Evolutionary conservation across 2,888 invertebrate species (phyloP), one percentile per base, ranked within the genome.

Genomic region (Leptopterna dolabrata): DNA sequence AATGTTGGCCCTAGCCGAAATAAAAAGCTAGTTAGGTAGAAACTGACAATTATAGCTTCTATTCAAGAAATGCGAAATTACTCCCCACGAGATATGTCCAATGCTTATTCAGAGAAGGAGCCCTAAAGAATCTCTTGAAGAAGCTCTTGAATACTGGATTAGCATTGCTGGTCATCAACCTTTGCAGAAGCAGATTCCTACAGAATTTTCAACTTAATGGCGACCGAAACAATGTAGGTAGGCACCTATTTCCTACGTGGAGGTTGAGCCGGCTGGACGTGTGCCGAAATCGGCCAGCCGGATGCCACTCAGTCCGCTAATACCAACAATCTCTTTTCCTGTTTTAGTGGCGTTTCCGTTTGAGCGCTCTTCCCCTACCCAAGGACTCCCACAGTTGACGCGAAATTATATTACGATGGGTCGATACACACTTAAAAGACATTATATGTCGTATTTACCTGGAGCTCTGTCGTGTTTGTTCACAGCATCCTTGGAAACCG

Each of bases 401-500:
- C 19, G n/a, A n/a, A 63, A 63, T 63, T 11, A 19, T 63, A 19
- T 55, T 55, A 7, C 19, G 63, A 63, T 24, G 0, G 1, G 24
- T 4, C 9, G 19, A 63, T n/a, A n/a, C n/a, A 63, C 3, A 55
- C n/a, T 63, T 19, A 9, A 63, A 63, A 6, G 24, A 24, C 9
- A 24, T 1, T 7, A n/a, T 24, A 63, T 11, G 3, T 63, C 19
- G 19, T 19, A 9, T 63, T 63, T 63, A n/a, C 55, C 0, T 19
- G n/a, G 63, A 11, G 27, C 19, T 63, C 24, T 19, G 2, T 24
- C 63, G 27, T 24, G 6, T 27, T 24, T 36, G n/a, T 36, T 2
- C 7, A 24, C 24, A 63, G 63, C 63, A 78, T 78, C 78, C 78
- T 78, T 78, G 78, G 7, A 78, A 78, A 24, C 78, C 45, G 45